A percentile compares a stretch with the other conserved stretches of the same genome.
Evolutionary conservation across 2,888 invertebrate genomes (phyloP).

Genomic region (Subacronicta megacephala): DNA sequence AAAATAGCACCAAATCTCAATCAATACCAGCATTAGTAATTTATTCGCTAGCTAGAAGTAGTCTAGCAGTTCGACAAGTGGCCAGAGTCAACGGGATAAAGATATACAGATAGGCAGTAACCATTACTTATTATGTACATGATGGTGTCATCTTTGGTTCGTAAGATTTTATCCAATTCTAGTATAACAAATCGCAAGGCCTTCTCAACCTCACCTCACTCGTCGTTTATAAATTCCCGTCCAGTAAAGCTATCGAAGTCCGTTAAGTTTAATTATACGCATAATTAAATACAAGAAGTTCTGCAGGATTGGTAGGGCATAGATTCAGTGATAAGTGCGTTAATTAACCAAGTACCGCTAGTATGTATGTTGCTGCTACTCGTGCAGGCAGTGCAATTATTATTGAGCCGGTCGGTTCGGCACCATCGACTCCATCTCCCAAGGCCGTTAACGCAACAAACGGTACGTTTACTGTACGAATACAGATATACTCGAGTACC

Average conservation of each 20-base stretch:
- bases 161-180: conserved; percentile 45
- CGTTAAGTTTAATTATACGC: conserved; percentile 34
- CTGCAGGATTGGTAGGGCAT: conserved; percentile 17
- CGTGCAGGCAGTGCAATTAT: conserved; percentile 61
- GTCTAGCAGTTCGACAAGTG: conserved; percentile 46
- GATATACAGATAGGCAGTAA: conserved; percentile 58
- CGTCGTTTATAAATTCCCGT: conserved; percentile 25
- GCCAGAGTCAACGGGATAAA: conserved; percentile 69
- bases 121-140: conserved; percentile 67
- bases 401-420: conserved; percentile 69
- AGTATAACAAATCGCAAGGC: conserved; percentile 33
- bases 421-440: conserved; percentile 73
- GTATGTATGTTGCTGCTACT: conserved; percentile 41
- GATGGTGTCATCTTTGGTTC: conserved; percentile 60
- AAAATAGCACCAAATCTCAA: neutral
- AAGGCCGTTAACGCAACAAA: conserved; percentile 81
- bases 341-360: conserved; percentile 49
- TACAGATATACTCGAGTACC: conserved; percentile 66
- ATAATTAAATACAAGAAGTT: conserved; percentile 40
- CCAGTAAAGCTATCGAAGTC: conserved; percentile 29
- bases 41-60: conserved; percentile 21
- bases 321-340: conserved; percentile 33
- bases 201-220: conserved; percentile 49
- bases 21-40: neutral
- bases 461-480: conserved; percentile 79